Base-by-base conservation (phyloP, 2,888 invertebrate species). In the Helleia helle region DNA sequence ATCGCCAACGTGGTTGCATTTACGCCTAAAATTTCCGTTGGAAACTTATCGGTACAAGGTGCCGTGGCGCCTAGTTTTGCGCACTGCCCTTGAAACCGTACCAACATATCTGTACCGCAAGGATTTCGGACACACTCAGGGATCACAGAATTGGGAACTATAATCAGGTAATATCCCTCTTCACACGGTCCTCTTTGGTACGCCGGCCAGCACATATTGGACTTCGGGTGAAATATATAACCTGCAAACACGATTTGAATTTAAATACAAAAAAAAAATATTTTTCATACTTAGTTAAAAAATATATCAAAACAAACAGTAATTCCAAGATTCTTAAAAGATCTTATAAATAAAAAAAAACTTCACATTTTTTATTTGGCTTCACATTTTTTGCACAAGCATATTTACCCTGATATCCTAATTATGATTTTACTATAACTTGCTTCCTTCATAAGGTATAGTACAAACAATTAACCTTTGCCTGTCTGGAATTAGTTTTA, bases 151-250 rank as follows among this genome's bases (percentile, higher is more conserved):
- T 81, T 70, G 28, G 57, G 48, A 6, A 74, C 76, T 12, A 92
- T 71, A 4, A 88, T 59, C 14, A 92, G 69, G 54, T 89, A 88
- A 41, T 90, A 59, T 0, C 76, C 74, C 0, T 54, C 38, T 0
- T 57, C 48, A 54, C 93, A 93, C 0, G 92, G 92, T 0, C 92
- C 93, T 58, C 77, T 86, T 26, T 79, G 75, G 55, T 86, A 91
- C 0, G 89, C 88, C 36, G 87, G 81, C 72, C 88, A 87, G 53
- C 93, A 93, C 4, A 68, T 68, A 50, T 90, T 86, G 0, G 85
- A 80, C 14, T 72, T 59, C 1, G 91, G 89, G 55, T 91, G 87
- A 58, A 88, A 92, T 14, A 91, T 48, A 52, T 71, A 81, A 4
- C 84, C 89, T 89, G 62, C 51, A 75, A 71, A 43, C 17, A 47